These are phyloP conservation scores for Arenicola marina DNA, from an alignment of 2,888 invertebrate genomes.

Conservation along the genomic window DNA sequence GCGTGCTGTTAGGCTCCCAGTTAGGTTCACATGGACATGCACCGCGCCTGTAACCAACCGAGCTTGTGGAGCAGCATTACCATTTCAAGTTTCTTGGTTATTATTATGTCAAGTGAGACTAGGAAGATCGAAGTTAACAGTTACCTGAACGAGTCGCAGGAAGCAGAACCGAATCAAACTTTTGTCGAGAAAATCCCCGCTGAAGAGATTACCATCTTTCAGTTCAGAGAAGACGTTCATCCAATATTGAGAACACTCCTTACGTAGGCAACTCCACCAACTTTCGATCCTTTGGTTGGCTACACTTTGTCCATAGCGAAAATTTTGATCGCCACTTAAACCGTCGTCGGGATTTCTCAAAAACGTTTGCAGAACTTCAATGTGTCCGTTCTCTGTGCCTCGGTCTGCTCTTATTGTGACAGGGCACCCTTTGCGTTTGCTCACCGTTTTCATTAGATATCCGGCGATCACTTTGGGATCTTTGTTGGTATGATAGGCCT, in stretches of 20 bases:
- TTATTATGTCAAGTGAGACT: too few species aligned
- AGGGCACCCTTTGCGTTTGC: not conserved
- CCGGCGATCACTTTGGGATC: not conserved
- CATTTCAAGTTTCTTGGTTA: too few species aligned
- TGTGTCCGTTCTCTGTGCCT: not conserved
- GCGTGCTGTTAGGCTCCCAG: too few species aligned
- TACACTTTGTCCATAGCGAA: not conserved
- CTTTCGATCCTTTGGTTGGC: not conserved
- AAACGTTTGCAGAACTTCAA: not conserved
- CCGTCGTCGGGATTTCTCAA: not conserved
- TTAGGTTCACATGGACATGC: too few species aligned
- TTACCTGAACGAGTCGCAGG: slow-evolving; percentile 1
- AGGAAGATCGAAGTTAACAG: too few species aligned
- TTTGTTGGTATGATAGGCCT: not conserved
- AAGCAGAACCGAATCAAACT: slow-evolving; percentile 1
- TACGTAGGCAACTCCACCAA: not conserved
- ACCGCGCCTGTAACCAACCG: too few species aligned
- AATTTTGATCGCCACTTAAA: not conserved
- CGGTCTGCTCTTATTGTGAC: not conserved
- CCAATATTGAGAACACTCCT: not conserved
- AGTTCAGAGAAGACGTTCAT: not conserved
- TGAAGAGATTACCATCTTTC: too few species aligned
- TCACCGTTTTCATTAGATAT: not conserved
- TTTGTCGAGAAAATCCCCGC: too few species aligned
- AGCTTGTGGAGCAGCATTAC: too few species aligned